Evolutionary conservation across 2,113 vertebrate genomes (phyloP).

Genomic region (Amphilophus citrinellus): DNA sequence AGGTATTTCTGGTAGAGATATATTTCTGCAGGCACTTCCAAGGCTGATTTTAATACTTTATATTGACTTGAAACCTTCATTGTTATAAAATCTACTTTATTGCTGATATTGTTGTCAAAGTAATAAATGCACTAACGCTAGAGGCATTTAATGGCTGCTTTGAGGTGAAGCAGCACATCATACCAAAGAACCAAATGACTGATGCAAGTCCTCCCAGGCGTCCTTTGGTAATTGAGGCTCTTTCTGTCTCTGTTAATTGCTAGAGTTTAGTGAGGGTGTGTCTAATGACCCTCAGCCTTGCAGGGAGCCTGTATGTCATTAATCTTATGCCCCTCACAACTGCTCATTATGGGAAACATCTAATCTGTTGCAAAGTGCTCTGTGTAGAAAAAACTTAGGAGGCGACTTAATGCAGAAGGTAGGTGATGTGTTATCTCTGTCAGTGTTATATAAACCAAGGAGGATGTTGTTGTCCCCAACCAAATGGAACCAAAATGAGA

Average conservation of each 20-base stretch:
- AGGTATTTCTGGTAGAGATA: background rate
- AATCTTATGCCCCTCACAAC: constrained; percentile 59
- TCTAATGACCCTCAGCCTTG: constrained; percentile 63
- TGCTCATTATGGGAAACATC: constrained; percentile 47
- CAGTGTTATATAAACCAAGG: constrained; percentile 46
- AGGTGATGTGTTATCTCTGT: constrained; percentile 43
- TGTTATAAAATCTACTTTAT: background rate
- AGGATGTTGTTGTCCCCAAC: constrained; percentile 23
- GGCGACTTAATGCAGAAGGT: constrained; percentile 14
- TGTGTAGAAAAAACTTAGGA: background rate
- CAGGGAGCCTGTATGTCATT: constrained; percentile 51
- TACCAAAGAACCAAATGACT: constrained; percentile 11
- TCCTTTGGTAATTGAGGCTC: constrained; percentile 51
- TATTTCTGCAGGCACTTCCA: background rate
- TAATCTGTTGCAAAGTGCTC: constrained; percentile 47
- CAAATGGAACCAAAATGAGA: constrained; percentile 45
- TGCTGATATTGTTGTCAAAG: background rate
- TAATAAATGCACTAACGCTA: background rate
- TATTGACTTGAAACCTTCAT: background rate
- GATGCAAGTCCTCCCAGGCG: constrained; percentile 39
- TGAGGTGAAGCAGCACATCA: constrained; percentile 28
- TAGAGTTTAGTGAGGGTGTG: constrained; percentile 54
- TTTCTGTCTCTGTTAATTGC: constrained; percentile 59
- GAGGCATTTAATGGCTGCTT: constrained; percentile 7
- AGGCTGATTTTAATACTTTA: background rate